Base-by-base conservation (phyloP, 2,113 vertebrate genomes). In the Hyperopisus bebe region DNA sequence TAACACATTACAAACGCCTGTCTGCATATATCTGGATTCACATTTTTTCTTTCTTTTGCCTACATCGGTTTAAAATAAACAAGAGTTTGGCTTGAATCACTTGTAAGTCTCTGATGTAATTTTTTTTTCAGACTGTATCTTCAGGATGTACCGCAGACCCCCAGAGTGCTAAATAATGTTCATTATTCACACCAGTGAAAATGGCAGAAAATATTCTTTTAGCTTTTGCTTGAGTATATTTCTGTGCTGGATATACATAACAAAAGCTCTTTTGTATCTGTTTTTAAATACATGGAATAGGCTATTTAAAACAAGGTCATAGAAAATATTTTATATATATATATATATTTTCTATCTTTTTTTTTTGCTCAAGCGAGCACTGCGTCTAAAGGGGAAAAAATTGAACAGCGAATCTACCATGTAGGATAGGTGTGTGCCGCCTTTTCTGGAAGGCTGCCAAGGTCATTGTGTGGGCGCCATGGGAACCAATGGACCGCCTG, bases 341-440 rank as follows among this genome's bases (percentile, higher is more conserved):
- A 15, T 84, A 46, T 80, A 44, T 53, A 11, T 21, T 31, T 11
- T 15, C 1, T 2, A 42, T 39, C 46, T 46, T 83, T 83, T 80
- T 80, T 42, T 82, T 84, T 15, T 80, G 42, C 77, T 82, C 77
- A 46, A 3, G 1, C 2, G 19, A 66, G 31, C 55, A 62, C 55
- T 46, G 10, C 8, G 24, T 89, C 42, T 50, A 31, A 74, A 24
- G 62, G 66, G 31, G 27, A 83, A 50, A 46, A 19, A 70, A 70
- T 55, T n/a, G 51, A 44, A 24, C 13, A 9, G 89, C 24, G 10
- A 85, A 19, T 66, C 7, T 66, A 86, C 55, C 83, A 90, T 74
- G 83, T 90, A 90, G 89, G 89, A 90, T 83, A 90, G 48, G 82
- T 8, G 46, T 86, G 46, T 51, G 53, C 24, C 55, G 31, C 55